Percentiles rank a stretch among this genome's conserved stretches.
Evolutionary conservation across 2,113 vertebrate species (phyloP).

Genomic region (Heterocephalus glaber): DNA sequence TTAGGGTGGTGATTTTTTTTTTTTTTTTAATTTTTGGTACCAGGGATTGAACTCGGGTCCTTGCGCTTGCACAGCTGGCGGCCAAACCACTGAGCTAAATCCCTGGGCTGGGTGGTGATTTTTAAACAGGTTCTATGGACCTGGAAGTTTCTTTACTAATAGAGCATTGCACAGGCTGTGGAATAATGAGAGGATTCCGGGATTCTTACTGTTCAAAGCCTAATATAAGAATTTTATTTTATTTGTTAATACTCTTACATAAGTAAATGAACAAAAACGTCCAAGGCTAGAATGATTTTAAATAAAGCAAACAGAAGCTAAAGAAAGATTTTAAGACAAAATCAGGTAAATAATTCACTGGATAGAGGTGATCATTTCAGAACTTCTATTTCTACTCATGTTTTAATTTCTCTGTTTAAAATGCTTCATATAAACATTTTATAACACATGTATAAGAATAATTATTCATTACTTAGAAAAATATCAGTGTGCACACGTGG

Average conservation of each 20-base stretch:
- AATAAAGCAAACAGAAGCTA: neutral
- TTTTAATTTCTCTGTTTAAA: constrained; percentile 18
- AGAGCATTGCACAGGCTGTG: neutral
- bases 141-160: neutral
- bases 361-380: neutral
- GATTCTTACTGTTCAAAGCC: neutral
- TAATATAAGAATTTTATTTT: neutral
- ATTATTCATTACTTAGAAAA: neutral
- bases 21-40: no score
- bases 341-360: neutral
- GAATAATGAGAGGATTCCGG: neutral
- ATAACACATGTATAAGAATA: neutral
- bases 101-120: neutral
- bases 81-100: no score
- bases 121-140: neutral
- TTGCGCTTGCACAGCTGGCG: no score
- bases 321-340: neutral
- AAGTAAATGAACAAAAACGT: neutral
- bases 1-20: no score
- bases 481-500: neutral
- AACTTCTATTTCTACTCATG: neutral
- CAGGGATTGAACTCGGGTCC: no score
- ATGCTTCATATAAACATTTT: neutral
- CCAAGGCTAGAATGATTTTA: neutral
- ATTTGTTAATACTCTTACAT: neutral